Evolutionary conservation across 2,888 invertebrate species (phyloP), one percentile per base, ranked within the genome.

Genomic region (Acanthoscelides obtectus): DNA sequence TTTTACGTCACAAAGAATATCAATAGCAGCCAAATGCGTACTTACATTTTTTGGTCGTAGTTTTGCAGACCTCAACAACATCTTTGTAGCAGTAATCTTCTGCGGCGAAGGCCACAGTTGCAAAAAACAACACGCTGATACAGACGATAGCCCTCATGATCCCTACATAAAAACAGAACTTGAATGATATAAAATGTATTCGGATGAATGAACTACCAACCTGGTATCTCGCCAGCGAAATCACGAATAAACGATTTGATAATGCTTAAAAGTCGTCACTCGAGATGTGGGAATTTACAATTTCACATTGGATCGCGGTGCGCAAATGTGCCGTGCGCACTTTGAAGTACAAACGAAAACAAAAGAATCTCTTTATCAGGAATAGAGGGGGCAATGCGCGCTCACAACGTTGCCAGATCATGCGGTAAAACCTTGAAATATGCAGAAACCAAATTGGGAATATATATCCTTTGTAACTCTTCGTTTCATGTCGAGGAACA

Each of bases 21-120:
- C 12, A 45, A 45, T 12, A 45, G 45, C 17, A 45, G 45, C 45
- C 12, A 70, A 72, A 75, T 21, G 27, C 27, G 66, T 72, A 80
- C 82, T 82, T 78, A 83, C 83, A 76, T 79, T 81, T 78, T 75
- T 82, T 83, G 68, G 83, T 84, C 65, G 83, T 83, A 67, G 84
- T 84, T 22, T 84, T 86, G 69, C 88, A 87, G 5, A 87, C 87
- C 74, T 90, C 90, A 74, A 89, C 88, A 69, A 85, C 84, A 22
- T 89, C 86, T 27, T 87, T 87, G 82, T 90, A 91, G 84, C 93
- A 93, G 71, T 86, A 87, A 72, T 92, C 89, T 1, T 87, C 79
- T 66, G 79, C 77, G 22, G 81, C 79, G 25, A 75, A 76, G 25
- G 76, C 80, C 25, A 77, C 87, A 6, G 86, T 85, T 72, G 88